Base-by-base conservation (phyloP, 2,113 vertebrate genomes). In the Sylvia atricapilla region DNA sequence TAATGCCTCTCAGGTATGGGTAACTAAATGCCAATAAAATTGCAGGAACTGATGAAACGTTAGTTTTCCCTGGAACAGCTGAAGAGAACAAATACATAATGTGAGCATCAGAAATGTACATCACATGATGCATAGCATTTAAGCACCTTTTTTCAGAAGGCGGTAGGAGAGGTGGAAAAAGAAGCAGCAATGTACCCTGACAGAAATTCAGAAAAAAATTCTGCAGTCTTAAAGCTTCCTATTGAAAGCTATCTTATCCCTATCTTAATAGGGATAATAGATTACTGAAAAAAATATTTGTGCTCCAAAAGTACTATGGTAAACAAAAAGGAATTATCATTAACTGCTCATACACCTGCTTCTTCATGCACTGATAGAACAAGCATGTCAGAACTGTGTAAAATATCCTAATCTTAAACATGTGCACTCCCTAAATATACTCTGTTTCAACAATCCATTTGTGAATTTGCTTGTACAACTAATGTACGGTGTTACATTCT, bases 161-260 rank as follows among this genome's bases (percentile, higher is more conserved):
- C 11, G 3, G 2, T 41, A 20, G 11, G 21, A 85, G 18, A 79
- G 11, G 7, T 35, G 2, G 19, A 64, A 2, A 14, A 64, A 10
- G 24, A 23, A 68, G 37, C 30, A 56, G n/a, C 19, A 52, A 46
- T 0, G 0, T 1, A 82, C 39, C 13, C 22, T 43, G 8, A 49
- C 10, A 55, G 66, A 73, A 76, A 50, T 47, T 18, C 3, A 63
- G 10, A 39, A 49, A 67, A 81, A 78, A 46, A 41, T 8, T 76
- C 13, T 52, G 28, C 35, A 80, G 33, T 50, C 47, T 44, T 55
- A 75, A 58, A 92, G 17, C 31, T 72, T 20, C 37, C 17, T 24
- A n/a, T 2, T 59, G 59, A 82, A 83, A 83, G 9, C 11, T 53
- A 67, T 22, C 35, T 13, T n/a, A 49, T 23, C 24, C 30, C 30